Conservation (phyloP, 2,888 invertebrate species). For the Callosobruchus maculatus region DNA sequence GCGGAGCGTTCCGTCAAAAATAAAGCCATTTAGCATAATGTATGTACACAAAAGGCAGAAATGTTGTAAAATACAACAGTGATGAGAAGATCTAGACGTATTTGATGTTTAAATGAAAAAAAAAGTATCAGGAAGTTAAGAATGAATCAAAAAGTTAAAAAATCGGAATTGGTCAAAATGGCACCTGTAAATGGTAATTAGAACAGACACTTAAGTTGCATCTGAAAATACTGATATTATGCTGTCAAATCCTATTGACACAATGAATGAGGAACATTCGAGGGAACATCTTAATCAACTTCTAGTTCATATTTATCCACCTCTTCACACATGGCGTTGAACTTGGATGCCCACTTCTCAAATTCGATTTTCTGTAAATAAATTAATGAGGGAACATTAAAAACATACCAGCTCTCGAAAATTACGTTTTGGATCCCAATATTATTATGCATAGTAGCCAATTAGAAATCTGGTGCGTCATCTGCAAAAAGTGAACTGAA, state of each 20-base stretch:
- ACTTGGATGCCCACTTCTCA: conserved; percentile 55
- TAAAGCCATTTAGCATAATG: no score
- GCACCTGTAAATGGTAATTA: background rate
- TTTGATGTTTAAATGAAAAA: no score
- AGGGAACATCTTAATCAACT: conserved; percentile 42
- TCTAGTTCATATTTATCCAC: conserved; percentile 52
- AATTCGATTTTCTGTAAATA: conserved; percentile 48
- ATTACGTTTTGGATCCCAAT: no score
- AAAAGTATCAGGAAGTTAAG: no score
- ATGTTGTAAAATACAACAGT: no score
- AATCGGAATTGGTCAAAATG: background rate
- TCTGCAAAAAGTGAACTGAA: no score
- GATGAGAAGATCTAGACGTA: no score
- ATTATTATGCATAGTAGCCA: no score
- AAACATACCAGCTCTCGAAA: background rate
- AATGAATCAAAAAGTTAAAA: no score
- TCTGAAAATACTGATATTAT: background rate
- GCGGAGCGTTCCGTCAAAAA: no score
- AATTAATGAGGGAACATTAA: background rate
- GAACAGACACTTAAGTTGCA: background rate
- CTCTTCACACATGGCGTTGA: conserved; percentile 59
- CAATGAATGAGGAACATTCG: background rate
- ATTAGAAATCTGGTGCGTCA: no score
- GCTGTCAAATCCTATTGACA: background rate
- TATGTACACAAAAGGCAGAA: no score